Conservation (phyloP, 1,140 invertebrate genomes). For the Drosophila varians region DNA sequence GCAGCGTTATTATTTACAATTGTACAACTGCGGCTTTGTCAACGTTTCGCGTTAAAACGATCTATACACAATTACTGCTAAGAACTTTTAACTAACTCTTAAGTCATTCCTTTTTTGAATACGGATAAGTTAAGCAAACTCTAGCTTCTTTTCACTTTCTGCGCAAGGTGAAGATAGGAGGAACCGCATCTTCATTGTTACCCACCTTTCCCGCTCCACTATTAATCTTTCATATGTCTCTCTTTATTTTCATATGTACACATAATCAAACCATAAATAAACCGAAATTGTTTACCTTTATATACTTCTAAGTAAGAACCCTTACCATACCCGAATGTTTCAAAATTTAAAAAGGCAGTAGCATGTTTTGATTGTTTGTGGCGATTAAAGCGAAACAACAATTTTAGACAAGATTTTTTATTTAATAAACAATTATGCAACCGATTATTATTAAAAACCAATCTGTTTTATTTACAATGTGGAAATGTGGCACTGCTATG, state of each 20-base stretch:
- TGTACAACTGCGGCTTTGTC: slow-evolving; percentile 31
- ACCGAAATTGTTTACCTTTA: slow-evolving; percentile 28
- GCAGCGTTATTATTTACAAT: slow-evolving; percentile 11
- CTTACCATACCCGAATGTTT: slow-evolving; percentile 7
- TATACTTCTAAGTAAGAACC: slow-evolving; percentile 34
- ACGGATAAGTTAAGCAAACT: slow-evolving; percentile 64
- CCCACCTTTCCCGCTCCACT: slow-evolving; percentile 2
- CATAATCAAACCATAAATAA: not conserved
- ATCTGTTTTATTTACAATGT: not conserved
- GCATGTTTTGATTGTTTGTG: slow-evolving; percentile 39
- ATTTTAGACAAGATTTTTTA: slow-evolving; percentile 42
- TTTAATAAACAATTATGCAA: slow-evolving; percentile 48
- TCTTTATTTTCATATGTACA: not conserved
- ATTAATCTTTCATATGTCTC: not conserved
- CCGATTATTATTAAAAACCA: slow-evolving; percentile 16
- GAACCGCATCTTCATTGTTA: slow-evolving; percentile 37
- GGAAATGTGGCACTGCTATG: too few species aligned
- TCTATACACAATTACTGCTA: slow-evolving; percentile 61
- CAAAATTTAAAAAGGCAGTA: slow-evolving; percentile 27
- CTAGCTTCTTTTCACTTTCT: slow-evolving; percentile 17
- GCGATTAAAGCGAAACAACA: slow-evolving; percentile 27
- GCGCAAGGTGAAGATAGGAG: slow-evolving; percentile 6
- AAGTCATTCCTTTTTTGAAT: slow-evolving; percentile 75
- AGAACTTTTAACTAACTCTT: slow-evolving; percentile 78
- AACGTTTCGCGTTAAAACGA: slow-evolving; percentile 47